Percentiles rank a stretch among this genome's conserved stretches.
Conservation (phyloP, 2,888 invertebrate genomes). For the Dendrolimus pini region DNA sequence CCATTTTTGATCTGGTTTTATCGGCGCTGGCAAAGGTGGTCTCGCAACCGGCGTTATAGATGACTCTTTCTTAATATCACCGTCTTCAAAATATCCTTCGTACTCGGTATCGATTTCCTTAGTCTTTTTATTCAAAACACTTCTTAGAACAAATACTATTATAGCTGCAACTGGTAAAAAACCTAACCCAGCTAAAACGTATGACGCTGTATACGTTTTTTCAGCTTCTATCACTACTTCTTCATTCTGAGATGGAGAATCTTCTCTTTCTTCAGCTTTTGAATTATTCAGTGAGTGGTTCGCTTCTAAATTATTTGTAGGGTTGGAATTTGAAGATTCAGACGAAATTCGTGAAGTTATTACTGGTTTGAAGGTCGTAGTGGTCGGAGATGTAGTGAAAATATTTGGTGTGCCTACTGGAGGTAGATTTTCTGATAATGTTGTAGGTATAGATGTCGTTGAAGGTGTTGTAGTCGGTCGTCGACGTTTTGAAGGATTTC, state of each 20-base stretch:
- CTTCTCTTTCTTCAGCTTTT: conserved; percentile 21
- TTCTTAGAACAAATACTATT: conserved; percentile 73
- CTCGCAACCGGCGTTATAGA: conserved; percentile 74
- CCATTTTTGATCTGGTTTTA: conserved; percentile 79
- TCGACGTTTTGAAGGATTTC: conserved; percentile 48
- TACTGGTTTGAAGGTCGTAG: conserved; percentile 39
- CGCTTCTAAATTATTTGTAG: conserved; percentile 26
- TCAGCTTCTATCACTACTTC: conserved; percentile 77
- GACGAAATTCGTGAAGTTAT: conserved; percentile 68
- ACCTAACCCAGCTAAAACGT: conserved; percentile 78
- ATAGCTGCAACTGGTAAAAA: conserved; percentile 77
- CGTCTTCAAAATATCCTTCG: conserved; percentile 78
- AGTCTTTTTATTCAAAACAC: conserved; percentile 70
- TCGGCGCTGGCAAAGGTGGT: conserved; percentile 69
- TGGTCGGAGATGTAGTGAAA: conserved; percentile 19
- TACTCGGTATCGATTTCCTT: conserved; percentile 76
- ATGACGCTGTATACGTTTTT: conserved; percentile 77
- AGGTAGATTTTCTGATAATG: conserved; percentile 16
- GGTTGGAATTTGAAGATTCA: conserved; percentile 43
- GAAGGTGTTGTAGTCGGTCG: conserved; percentile 65
- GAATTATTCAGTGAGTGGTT: conserved; percentile 30
- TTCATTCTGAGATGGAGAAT: conserved; percentile 45
- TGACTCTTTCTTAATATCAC: conserved; percentile 68
- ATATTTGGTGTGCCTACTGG: conserved; percentile 19
- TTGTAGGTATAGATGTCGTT: conserved; percentile 31